Evolutionary conservation across 2,113 vertebrate genomes (phyloP), one percentile per base, ranked within the genome.

Genomic region (Campylorhamphus procurvoides): DNA sequence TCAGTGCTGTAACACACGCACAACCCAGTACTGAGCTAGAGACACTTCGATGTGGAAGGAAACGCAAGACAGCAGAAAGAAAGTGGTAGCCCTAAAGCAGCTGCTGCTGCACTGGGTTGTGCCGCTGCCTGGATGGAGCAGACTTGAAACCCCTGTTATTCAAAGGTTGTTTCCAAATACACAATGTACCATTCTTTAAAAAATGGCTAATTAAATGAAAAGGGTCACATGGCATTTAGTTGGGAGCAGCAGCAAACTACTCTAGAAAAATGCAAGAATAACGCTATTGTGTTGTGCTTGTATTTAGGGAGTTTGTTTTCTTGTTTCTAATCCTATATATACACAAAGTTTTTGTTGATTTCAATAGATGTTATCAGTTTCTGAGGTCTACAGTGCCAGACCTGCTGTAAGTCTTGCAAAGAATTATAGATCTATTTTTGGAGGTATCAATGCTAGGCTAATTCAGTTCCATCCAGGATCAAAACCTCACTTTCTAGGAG

Each of bases 221-320:
- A 81, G 40, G 49, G 27, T 23, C 60, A 31, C 11, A 25, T 33
- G 39, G 27, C 69, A 79, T 79, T 84, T 89, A 72, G 39, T 20
- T 82, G 56, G 18, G 24, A 89, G 27, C 39, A 89, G n/a, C 42
- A 89, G 44, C 49, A 91, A 84, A 72, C 56, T 89, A 31, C 75
- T 75, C 42, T n/a, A 84, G 73, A 68, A 93, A 95, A 80, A 59
- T 8, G 22, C 29, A 81, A 89, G 92, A 91, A 72, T 59, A 91
- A 50, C 60, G 24, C 55, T 67, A 93, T 68, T 89, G 80, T 92
- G 28, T 89, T 89, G 55, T 2, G 1, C 12, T 72, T 3, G 0
- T 29, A 39, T 84, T 92, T 79, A 55, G 44, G 50, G 53, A 73
- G 28, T 69, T 84, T 75, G 27, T 72, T 87, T 80, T 67, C 55